Evolutionary conservation across 2,888 invertebrate species (phyloP).

Genomic region (Athalia rosae): DNA sequence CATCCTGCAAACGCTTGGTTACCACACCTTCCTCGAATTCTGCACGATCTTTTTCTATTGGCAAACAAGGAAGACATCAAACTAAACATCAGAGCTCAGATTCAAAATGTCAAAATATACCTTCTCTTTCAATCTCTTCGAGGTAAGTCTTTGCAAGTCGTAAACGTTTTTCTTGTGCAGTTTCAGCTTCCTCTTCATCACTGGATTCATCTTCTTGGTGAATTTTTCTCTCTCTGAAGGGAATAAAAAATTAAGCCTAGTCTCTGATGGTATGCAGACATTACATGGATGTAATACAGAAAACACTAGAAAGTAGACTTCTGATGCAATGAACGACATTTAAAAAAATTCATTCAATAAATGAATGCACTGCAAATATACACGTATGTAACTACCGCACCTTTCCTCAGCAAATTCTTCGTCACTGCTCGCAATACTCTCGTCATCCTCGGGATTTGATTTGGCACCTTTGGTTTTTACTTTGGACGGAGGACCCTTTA

Average conservation of each 20-base stretch:
- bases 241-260: background rate
- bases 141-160: conserved; percentile 93
- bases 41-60: conserved; percentile 79
- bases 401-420: conserved; percentile 68
- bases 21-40: conserved; percentile 81
- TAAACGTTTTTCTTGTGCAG: conserved; percentile 92
- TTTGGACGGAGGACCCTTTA: conserved; percentile 52
- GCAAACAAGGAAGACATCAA: conserved; percentile 9
- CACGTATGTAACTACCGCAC: conserved; percentile 46
- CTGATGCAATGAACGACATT: too few species aligned
- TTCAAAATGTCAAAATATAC: conserved; percentile 63
- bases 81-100: conserved; percentile 22
- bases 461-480: conserved; percentile 54
- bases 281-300: background rate
- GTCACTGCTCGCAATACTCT: conserved; percentile 69
- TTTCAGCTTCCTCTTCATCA: conserved; percentile 83
- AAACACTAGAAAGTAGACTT: too few species aligned
- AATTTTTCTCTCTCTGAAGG: conserved; percentile 45
- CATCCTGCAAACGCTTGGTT: conserved; percentile 86
- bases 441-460: conserved; percentile 60
- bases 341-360: too few species aligned
- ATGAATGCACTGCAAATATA: background rate
- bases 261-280: background rate
- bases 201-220: conserved; percentile 71
- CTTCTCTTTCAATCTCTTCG: conserved; percentile 88